Conservation (phyloP, 2,113 vertebrate species). For the Fulmarus glacialis region DNA sequence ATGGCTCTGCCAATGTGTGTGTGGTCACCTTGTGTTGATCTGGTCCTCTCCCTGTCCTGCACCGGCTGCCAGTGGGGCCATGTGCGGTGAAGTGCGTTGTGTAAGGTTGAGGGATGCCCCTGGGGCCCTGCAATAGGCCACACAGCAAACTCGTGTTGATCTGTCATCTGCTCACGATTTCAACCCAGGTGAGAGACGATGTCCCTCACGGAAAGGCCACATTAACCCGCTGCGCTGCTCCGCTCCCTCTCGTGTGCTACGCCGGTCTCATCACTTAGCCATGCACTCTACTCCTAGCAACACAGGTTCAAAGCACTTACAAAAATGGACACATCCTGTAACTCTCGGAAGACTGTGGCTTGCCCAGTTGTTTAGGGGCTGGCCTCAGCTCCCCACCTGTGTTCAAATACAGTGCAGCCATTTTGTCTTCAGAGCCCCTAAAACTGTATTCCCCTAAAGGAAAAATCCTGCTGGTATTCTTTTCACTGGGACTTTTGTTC, state of each 20-base stretch:
- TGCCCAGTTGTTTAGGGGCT: neutral
- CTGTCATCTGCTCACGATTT: conserved; percentile 37
- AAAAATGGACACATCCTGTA: neutral
- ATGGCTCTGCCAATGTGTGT: neutral
- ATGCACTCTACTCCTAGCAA: neutral
- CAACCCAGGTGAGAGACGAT: neutral
- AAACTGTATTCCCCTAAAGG: neutral
- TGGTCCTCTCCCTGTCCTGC: neutral
- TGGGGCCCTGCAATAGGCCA: neutral
- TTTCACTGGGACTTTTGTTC: neutral
- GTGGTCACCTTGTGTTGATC: neutral
- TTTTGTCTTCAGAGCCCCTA: neutral
- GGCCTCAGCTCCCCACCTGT: neutral
- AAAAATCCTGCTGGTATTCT: neutral
- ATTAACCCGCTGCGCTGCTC: neutral
- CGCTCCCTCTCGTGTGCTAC: accelerated
- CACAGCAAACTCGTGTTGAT: neutral
- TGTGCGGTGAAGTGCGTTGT: neutral
- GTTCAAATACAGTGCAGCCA: neutral
- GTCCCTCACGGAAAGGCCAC: neutral
- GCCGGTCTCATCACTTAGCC: neutral
- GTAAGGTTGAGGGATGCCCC: neutral
- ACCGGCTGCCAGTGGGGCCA: neutral
- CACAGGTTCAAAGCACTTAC: neutral
- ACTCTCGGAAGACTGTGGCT: neutral